A percentile compares a stretch with the other conserved stretches of the same genome.
Evolutionary conservation across 2,888 invertebrate genomes (phyloP).

Genomic region (Lamellibrachia columna): DNA sequence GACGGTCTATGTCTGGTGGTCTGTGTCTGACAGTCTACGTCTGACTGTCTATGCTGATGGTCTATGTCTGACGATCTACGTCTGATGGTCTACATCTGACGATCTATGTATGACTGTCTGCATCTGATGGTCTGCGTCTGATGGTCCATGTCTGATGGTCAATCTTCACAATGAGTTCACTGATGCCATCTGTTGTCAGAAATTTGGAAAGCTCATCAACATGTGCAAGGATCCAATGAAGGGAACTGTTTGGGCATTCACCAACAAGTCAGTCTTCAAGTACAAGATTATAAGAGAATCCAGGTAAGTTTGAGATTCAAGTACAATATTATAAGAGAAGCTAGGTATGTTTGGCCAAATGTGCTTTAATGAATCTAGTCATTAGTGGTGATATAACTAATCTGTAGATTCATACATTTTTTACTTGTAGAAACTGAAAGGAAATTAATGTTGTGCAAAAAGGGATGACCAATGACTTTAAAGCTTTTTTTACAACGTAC

Average conservation of each 20-base stretch:
- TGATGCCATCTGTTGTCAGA: slow-evolving; percentile 43
- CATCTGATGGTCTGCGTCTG: too few species aligned
- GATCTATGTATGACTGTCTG: too few species aligned
- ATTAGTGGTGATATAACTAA: neutral
- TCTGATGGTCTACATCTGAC: too few species aligned
- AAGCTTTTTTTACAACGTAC: too few species aligned
- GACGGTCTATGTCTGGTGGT: too few species aligned
- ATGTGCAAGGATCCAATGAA: slow-evolving; percentile 83
- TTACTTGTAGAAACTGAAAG: neutral
- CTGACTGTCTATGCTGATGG: too few species aligned
- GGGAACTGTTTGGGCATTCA: slow-evolving; percentile 84
- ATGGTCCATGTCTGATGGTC: too few species aligned
- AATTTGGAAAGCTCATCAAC: slow-evolving; percentile 80
- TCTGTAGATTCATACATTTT: slow-evolving; percentile 17
- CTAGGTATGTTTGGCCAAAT: slow-evolving; percentile 48
- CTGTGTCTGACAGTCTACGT: too few species aligned
- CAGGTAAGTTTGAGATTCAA: slow-evolving; percentile 71
- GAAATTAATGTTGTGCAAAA: too few species aligned
- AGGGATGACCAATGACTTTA: too few species aligned
- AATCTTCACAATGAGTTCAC: neutral
- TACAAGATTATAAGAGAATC: slow-evolving; percentile 83
- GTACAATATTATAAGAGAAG: slow-evolving; percentile 83
- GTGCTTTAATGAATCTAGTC: neutral
- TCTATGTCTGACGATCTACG: too few species aligned
- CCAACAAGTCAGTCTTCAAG: slow-evolving; percentile 84